Evolutionary conservation across 2,113 vertebrate species (phyloP).

Genomic region (Enhydra lutris): DNA sequence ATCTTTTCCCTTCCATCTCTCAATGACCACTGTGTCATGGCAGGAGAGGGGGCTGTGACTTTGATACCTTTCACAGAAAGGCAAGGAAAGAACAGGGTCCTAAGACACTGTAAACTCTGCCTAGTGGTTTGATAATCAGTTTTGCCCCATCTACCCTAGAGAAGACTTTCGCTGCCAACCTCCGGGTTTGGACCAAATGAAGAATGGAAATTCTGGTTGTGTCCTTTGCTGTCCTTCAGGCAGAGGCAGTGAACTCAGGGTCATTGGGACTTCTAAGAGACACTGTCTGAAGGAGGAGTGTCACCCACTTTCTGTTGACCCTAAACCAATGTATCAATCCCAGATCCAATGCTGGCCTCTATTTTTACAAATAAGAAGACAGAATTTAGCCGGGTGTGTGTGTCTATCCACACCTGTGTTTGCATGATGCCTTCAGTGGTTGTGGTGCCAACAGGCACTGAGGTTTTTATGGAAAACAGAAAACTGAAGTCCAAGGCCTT

Average conservation of each 20-base stretch:
- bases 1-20: neutral
- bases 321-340: neutral
- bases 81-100: neutral
- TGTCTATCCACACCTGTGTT: neutral
- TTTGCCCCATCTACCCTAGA: neutral
- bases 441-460: neutral
- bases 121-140: neutral
- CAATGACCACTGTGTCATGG: fast-evolving
- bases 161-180: neutral
- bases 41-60: neutral
- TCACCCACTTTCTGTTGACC: neutral
- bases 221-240: neutral
- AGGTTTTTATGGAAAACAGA: neutral
- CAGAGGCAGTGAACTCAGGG: neutral
- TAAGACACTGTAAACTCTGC: neutral
- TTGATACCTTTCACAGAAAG: neutral
- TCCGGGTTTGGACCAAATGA: neutral
- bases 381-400: neutral
- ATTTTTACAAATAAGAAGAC: neutral
- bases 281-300: neutral
- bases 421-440: neutral
- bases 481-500: neutral
- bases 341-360: neutral
- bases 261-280: neutral
- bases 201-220: neutral